These are phyloP conservation scores for Venturia canescens DNA, from an alignment of 1,140 invertebrate species.

Conservation along the genomic window DNA sequence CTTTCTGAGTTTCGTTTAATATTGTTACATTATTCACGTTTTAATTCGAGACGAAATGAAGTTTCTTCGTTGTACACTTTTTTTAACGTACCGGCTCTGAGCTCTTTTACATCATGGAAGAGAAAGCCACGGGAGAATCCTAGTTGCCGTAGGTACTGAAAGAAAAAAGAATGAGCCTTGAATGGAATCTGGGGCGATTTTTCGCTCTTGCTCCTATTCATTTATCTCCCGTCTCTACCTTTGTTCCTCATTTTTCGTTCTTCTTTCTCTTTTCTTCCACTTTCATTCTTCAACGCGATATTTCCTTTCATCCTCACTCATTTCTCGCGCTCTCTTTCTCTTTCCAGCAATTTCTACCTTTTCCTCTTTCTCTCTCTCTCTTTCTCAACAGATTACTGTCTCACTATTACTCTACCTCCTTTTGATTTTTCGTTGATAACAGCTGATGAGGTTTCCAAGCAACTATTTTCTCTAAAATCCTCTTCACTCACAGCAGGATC, in stretches of 20 bases:
- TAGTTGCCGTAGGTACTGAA: background rate
- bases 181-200: conserved; percentile 18
- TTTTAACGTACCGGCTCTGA: background rate
- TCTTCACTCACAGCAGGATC: no score
- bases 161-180: conserved; percentile 6
- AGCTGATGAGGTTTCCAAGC: no score
- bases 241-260: no score
- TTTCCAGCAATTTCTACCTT: no score
- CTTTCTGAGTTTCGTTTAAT: background rate
- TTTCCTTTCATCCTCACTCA: no score
- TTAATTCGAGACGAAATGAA: background rate
- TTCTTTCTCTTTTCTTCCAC: background rate
- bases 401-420: no score
- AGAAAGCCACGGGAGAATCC: background rate
- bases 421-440: no score
- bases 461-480: no score
- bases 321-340: no score
- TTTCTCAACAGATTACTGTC: no score
- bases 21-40: background rate
- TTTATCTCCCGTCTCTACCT: background rate
- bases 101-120: background rate
- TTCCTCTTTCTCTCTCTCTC: background rate
- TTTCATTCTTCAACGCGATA: no score
- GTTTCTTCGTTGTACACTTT: background rate
- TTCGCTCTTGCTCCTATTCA: conserved; percentile 8